Percentiles rank a stretch among this genome's conserved stretches.
Evolutionary conservation across 1,140 invertebrate species (phyloP).

Genomic region (Notospermus geniculatus): DNA sequence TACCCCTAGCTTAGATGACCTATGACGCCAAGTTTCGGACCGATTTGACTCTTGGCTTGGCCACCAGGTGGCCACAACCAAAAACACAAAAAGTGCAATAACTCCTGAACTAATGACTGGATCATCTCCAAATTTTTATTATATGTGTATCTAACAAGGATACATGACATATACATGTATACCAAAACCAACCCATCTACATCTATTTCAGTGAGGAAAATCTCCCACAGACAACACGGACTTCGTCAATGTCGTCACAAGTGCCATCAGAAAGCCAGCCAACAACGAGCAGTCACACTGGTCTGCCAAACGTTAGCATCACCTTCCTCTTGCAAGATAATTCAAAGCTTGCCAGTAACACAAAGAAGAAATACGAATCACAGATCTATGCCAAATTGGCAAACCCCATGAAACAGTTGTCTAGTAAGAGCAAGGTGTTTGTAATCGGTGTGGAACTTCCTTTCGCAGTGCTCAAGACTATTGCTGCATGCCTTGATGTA

Average conservation of each 20-base stretch:
- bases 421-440: constrained; percentile 61
- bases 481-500: constrained; percentile 61
- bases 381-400: constrained; percentile 63
- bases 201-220: not conserved
- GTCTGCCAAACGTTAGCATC: constrained; percentile 10
- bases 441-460: constrained; percentile 64
- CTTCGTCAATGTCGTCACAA: constrained; percentile 11
- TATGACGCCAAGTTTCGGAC: too few species aligned
- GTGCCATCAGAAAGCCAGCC: not conserved
- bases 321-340: constrained; percentile 27
- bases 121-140: too few species aligned
- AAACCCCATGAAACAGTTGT: constrained; percentile 59
- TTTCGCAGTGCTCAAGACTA: constrained; percentile 59
- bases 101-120: too few species aligned
- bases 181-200: too few species aligned
- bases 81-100: too few species aligned
- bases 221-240: not conserved
- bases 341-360: constrained; percentile 29
- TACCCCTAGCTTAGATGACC: too few species aligned
- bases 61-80: too few species aligned
- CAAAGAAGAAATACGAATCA: constrained; percentile 39
- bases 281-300: constrained; percentile 10
- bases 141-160: too few species aligned
- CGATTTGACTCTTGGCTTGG: too few species aligned
- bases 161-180: too few species aligned